These are phyloP conservation scores for Apis mellifera DNA, from an alignment of 1,140 invertebrate genomes.

Conservation along the genomic window DNA sequence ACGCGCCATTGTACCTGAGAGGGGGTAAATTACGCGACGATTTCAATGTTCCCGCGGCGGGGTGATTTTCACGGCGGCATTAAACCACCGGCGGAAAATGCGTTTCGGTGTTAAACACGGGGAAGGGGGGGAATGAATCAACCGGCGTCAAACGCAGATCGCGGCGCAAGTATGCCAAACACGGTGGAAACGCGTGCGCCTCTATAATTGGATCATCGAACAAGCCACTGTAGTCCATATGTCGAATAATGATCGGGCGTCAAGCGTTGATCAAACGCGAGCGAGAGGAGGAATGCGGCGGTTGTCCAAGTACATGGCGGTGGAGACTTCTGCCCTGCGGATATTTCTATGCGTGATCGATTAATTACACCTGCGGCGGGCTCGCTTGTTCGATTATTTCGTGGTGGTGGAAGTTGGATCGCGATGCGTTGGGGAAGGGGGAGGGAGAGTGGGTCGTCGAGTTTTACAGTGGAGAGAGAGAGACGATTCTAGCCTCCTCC, in stretches of 20 bases:
- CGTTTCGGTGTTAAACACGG: constrained; percentile 62
- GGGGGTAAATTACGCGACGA: constrained; percentile 48
- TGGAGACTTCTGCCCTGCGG: constrained; percentile 26
- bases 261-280: constrained; percentile 23
- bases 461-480: neutral
- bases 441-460: neutral
- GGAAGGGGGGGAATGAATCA: constrained; percentile 42
- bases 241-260: constrained; percentile 61
- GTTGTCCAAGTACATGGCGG: neutral
- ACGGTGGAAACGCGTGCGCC: constrained; percentile 29
- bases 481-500: neutral
- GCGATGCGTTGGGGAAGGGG: too few species aligned
- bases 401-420: neutral
- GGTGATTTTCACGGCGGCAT: constrained; percentile 54
- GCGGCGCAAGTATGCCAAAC: constrained; percentile 67
- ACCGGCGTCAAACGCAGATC: constrained; percentile 64
- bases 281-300: constrained; percentile 42
- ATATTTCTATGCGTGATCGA: constrained; percentile 50
- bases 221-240: constrained; percentile 66
- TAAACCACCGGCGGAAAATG: constrained; percentile 60
- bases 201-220: constrained; percentile 61
- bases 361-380: constrained; percentile 32
- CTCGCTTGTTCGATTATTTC: constrained; percentile 43
- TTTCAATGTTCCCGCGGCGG: constrained; percentile 53
- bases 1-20: constrained; percentile 51